Conservation (phyloP, 2,888 invertebrate species). For the Apodemia mormo region DNA sequence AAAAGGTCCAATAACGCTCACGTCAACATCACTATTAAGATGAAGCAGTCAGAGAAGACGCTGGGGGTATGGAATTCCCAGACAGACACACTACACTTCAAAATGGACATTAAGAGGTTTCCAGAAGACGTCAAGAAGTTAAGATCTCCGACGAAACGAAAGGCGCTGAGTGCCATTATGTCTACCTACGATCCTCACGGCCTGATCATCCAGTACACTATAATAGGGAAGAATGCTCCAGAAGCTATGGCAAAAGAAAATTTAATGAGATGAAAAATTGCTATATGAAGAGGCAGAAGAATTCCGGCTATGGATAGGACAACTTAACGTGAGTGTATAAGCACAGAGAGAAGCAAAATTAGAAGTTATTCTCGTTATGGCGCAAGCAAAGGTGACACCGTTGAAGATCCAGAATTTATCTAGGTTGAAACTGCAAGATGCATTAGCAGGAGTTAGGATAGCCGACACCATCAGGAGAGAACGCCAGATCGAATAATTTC, state of each 20-base stretch:
- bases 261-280: too few relatives aligned
- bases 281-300: too few relatives aligned
- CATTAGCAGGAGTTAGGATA: not conserved
- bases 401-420: not conserved
- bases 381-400: not conserved
- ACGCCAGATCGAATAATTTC: not conserved
- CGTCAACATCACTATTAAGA: not conserved
- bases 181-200: conserved; percentile 43
- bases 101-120: conserved; percentile 12
- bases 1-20: not conserved
- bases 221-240: conserved; percentile 21
- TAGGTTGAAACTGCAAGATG: not conserved
- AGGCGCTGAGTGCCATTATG: conserved; percentile 38
- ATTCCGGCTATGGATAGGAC: too few relatives aligned
- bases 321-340: conserved; percentile 22
- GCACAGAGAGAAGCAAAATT: not conserved
- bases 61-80: conserved; percentile 23
- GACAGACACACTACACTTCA: conserved; percentile 19
- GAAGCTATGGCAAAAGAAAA: conserved; percentile 26
- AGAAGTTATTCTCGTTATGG: not conserved
- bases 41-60: not conserved
- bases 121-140: conserved; percentile 16
- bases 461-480: not conserved
- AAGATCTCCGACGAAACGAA: conserved; percentile 25
- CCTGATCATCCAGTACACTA: conserved; percentile 20